Conservation (phyloP, 2,797 vertebrate species). For the Avahi laniger region DNA sequence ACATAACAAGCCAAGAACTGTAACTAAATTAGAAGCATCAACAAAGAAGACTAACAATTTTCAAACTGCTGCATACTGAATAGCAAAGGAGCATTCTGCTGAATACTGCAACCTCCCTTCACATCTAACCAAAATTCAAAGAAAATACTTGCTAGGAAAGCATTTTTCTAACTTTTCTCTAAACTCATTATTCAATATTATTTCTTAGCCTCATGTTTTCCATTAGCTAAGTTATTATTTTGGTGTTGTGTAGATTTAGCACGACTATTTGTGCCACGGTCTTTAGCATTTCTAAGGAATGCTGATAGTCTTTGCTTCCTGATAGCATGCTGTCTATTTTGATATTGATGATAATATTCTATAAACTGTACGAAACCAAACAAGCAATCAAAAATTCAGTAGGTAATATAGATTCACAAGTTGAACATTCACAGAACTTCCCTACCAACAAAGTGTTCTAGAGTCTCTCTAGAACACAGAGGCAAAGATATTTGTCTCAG, state of each 20-base stretch:
- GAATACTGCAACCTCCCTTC: conserved; percentile 51
- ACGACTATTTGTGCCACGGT: background rate
- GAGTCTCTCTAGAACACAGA: background rate
- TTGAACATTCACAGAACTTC: background rate
- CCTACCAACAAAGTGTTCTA: background rate
- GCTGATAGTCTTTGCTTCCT: background rate
- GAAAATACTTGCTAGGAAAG: conserved; percentile 36
- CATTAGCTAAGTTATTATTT: conserved; percentile 6
- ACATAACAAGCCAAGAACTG: background rate
- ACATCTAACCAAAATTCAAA: conserved; percentile 73
- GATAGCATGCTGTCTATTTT: background rate
- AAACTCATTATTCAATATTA: background rate
- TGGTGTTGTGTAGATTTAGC: background rate
- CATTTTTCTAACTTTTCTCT: conserved; percentile 12
- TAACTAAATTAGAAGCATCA: conserved; percentile 15
- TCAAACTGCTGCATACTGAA: background rate
- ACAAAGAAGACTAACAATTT: conserved; percentile 41
- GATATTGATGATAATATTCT: background rate
- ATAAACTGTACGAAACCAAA: background rate
- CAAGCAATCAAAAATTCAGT: background rate
- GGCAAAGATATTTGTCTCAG: background rate
- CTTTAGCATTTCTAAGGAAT: background rate
- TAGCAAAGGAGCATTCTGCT: conserved; percentile 26
- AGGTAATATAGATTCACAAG: background rate
- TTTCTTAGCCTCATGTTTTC: background rate